Evolutionary conservation across 2,888 invertebrate species (phyloP).

Genomic region (Poecilus cupreus): DNA sequence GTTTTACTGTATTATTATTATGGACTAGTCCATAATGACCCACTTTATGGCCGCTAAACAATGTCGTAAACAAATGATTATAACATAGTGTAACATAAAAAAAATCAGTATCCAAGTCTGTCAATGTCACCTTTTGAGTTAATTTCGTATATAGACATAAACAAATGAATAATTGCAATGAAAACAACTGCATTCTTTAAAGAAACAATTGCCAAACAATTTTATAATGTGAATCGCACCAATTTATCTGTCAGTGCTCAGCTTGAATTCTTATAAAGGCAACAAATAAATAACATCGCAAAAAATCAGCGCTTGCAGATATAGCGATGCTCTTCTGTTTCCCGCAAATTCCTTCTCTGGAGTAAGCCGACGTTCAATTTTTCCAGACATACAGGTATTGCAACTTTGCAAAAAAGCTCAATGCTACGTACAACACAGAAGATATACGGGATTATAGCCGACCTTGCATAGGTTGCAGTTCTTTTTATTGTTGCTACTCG

Average conservation of each 20-base stretch:
- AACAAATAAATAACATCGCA: background rate
- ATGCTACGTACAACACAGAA: constrained; percentile 12
- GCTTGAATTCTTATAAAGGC: background rate
- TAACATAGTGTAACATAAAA: too few species aligned
- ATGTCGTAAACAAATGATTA: too few species aligned
- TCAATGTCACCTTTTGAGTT: too few species aligned
- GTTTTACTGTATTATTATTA: too few species aligned
- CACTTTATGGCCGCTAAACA: too few species aligned
- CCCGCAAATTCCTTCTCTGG: constrained; percentile 31
- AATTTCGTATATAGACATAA: too few species aligned
- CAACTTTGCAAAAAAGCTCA: constrained; percentile 32
- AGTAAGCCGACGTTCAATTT: constrained; percentile 38
- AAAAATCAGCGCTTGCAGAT: background rate
- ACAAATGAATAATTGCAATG: too few species aligned
- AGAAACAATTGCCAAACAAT: too few species aligned
- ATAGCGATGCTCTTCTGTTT: background rate
- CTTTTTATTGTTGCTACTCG: background rate
- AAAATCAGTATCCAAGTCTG: too few species aligned
- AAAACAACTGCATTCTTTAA: too few species aligned
- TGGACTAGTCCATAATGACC: too few species aligned
- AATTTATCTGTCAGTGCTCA: background rate
- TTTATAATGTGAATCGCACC: too few species aligned
- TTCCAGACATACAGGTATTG: constrained; percentile 53
- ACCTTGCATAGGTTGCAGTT: constrained; percentile 25
- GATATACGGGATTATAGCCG: background rate